Percentiles rank a stretch among this genome's conserved stretches.
Conservation (phyloP, 2,888 invertebrate species). For the Hydrotaea diabolus region DNA sequence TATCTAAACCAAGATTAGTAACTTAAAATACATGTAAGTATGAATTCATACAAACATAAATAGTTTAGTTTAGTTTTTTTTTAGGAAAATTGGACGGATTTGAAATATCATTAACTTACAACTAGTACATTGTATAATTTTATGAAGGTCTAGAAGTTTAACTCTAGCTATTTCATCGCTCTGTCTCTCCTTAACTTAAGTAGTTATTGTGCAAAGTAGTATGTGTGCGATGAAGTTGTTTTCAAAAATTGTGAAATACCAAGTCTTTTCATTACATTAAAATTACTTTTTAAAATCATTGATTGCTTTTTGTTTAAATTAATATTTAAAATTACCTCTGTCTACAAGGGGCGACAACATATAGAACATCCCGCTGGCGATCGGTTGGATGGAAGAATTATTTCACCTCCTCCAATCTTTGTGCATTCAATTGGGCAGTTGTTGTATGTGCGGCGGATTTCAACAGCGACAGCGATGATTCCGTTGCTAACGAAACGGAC, state of each 20-base stretch:
- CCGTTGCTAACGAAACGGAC: conserved; percentile 47
- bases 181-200: conserved; percentile 34
- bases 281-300: not conserved
- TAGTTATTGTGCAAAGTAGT: conserved; percentile 62
- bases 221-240: conserved; percentile 48
- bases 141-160: not conserved
- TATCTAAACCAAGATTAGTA: not conserved
- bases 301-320: not conserved
- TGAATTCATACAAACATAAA: too few relatives aligned
- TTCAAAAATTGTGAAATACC: conserved; percentile 41
- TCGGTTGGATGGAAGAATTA: not conserved
- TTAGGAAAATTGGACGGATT: conserved; percentile 65
- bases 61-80: not conserved
- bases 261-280: conserved; percentile 53
- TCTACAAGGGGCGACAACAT: not conserved
- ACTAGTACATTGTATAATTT: not conserved
- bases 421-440: conserved; percentile 61
- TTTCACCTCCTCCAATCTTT: conserved; percentile 71
- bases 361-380: not conserved
- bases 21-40: too few relatives aligned
- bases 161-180: not conserved
- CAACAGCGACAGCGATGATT: conserved; percentile 45
- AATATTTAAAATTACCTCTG: conserved; percentile 17
- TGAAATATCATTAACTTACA: conserved; percentile 36
- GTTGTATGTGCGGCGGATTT: conserved; percentile 65